phyloP scores from a whole-genome alignment of 2,888 invertebrate species.

The Biston betularia region DNA sequence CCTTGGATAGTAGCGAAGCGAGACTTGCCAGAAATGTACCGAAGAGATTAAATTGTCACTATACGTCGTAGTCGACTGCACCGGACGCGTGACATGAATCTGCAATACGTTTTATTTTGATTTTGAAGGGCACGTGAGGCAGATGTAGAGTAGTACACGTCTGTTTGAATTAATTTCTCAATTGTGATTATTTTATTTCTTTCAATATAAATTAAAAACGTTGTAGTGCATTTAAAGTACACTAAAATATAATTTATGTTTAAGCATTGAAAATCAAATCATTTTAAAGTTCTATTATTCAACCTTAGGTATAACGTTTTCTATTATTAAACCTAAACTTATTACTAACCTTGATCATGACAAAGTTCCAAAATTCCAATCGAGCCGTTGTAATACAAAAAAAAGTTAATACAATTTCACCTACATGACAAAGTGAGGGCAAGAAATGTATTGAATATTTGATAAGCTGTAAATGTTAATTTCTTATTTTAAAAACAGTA shows the following conservation, averaged over 20 bases:
- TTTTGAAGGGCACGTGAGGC: conserved; percentile 39
- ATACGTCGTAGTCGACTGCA: conserved; percentile 48
- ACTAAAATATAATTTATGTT: background rate
- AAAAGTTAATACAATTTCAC: no score
- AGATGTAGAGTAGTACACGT: conserved; percentile 27
- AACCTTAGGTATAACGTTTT: no score
- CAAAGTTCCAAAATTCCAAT: no score
- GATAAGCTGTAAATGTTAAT: no score
- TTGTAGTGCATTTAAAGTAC: conserved; percentile 18
- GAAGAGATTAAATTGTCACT: conserved; percentile 58
- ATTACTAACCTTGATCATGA: no score
- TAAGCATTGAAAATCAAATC: no score
- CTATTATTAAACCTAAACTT: no score
- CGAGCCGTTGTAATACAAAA: no score
- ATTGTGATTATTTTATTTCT: conserved; percentile 15
- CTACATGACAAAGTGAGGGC: no score
- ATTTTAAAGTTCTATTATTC: no score
- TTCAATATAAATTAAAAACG: conserved; percentile 3
- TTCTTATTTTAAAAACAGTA: no score
- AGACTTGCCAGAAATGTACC: conserved; percentile 25
- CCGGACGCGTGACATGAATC: conserved; percentile 52
- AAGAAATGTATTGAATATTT: no score
- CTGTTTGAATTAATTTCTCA: conserved; percentile 23
- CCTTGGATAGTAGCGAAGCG: conserved; percentile 52
- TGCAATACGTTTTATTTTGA: conserved; percentile 46